Percentiles rank a stretch among this genome's conserved stretches.
phyloP scores from a whole-genome alignment of 2,113 vertebrate genomes.

The Pleuronectes platessa region DNA sequence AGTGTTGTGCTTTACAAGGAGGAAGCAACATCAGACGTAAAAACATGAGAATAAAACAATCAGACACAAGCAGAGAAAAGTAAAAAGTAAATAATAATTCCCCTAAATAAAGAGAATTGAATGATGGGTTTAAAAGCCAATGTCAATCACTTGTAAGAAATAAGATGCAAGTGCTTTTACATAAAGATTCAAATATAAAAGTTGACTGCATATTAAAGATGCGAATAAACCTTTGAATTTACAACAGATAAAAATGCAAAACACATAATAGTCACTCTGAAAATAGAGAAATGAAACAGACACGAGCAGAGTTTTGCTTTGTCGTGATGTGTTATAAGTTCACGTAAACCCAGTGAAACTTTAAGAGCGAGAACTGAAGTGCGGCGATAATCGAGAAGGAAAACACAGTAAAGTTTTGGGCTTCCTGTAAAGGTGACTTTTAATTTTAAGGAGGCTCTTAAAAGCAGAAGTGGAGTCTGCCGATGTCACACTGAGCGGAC shows the following conservation, averaged over 20 bases:
- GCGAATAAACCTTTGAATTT: too few species aligned
- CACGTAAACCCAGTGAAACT: not conserved
- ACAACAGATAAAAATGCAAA: too few species aligned
- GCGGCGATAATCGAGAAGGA: not conserved
- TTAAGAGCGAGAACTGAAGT: too few species aligned
- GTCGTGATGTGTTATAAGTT: not conserved
- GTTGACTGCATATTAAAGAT: too few species aligned
- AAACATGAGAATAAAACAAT: not conserved
- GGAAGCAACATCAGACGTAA: too few species aligned
- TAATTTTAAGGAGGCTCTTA: not conserved
- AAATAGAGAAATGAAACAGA: not conserved
- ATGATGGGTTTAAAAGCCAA: not conserved
- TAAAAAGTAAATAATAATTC: not conserved
- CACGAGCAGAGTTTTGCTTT: not conserved
- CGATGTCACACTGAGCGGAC: not conserved
- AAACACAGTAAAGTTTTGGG: not conserved
- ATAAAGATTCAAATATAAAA: too few species aligned
- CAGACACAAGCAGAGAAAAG: not conserved
- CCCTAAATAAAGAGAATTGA: not conserved
- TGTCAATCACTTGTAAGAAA: not conserved
- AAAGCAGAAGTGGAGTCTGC: not conserved
- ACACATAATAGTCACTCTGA: too few species aligned
- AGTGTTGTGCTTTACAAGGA: too few species aligned
- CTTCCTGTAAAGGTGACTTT: not conserved
- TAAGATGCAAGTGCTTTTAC: not conserved